These are phyloP conservation scores for Crypturellus undulatus DNA, from an alignment of 2,113 vertebrate genomes.

Conservation along the genomic window DNA sequence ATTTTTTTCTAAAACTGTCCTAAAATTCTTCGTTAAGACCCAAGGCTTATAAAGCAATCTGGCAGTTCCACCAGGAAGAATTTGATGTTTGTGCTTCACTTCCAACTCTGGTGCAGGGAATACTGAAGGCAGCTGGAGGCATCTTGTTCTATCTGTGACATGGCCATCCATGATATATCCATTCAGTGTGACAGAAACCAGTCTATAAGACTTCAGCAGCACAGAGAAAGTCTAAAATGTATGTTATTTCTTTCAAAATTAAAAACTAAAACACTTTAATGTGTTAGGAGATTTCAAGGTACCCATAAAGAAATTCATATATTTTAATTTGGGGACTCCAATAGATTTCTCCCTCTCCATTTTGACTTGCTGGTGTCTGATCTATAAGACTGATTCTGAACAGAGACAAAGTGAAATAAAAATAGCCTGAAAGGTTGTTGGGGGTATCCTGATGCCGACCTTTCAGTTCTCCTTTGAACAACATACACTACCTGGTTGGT, in stretches of 20 bases:
- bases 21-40: background rate
- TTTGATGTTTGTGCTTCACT: background rate
- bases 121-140: background rate
- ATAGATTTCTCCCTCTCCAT: background rate
- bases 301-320: background rate
- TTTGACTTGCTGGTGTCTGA: background rate
- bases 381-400: background rate
- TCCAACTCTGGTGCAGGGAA: background rate
- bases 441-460: background rate
- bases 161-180: background rate
- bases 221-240: background rate
- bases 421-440: background rate
- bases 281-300: background rate
- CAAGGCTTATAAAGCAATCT: background rate
- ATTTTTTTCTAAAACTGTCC: background rate
- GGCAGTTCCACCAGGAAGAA: background rate
- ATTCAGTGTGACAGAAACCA: background rate
- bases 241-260: background rate
- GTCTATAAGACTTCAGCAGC: background rate
- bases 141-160: fast-evolving
- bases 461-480: background rate
- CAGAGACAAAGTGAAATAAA: background rate
- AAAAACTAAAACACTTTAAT: background rate
- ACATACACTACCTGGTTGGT: background rate
- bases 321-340: background rate